Base-by-base conservation (phyloP, 2,888 invertebrate species). In the Zele albiditarsus region DNA sequence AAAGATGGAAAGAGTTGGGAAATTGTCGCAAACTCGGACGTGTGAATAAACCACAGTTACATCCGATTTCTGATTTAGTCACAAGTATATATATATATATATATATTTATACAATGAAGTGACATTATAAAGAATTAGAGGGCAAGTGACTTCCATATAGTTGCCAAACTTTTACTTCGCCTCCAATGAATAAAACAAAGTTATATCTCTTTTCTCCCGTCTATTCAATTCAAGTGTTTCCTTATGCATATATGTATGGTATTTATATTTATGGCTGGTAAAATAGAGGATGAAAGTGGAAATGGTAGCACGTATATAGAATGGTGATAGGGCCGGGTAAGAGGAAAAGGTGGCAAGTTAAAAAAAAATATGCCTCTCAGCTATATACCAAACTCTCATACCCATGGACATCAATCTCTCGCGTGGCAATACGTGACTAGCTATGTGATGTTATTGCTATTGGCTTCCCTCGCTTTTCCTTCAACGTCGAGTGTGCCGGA, bases 391-490 rank as follows among this genome's bases (percentile, higher is more conserved):
- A 33, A 38, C 53, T 49, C 57, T 33, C 33, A 62, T 62, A 62
- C 28, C 28, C 20, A 31, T 49, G 14, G 57, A 69, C 68, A 69
- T 69, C 68, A 69, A 57, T 57, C 68, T 69, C 33, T 38, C 8
- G 10, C 68, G 31, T 14, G 33, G 57, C 68, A n/a, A 42, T 65
- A 57, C 68, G 57, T 69, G 68, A 69, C 68, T 69, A n/a, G 68
- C 31, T 69, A 57, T 57, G 53, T 69, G 68, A 53, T 49, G 57
- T 69, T 69, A 69, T 69, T 69, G 68, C 68, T 53, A 53, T 53
- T 53, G 53, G 20, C 53, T 31, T 53, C n/a, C 12, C n/a, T 28
- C 68, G 16, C 20, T 68, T 57, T 6, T 33, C 14, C 57, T 33
- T 49, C 23, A 20, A 27, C n/a, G 49, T 38, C 27, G 63, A 31